These are phyloP conservation scores for Onychomys arenicola DNA, from an alignment of 2,797 vertebrate species.

Conservation along the genomic window DNA sequence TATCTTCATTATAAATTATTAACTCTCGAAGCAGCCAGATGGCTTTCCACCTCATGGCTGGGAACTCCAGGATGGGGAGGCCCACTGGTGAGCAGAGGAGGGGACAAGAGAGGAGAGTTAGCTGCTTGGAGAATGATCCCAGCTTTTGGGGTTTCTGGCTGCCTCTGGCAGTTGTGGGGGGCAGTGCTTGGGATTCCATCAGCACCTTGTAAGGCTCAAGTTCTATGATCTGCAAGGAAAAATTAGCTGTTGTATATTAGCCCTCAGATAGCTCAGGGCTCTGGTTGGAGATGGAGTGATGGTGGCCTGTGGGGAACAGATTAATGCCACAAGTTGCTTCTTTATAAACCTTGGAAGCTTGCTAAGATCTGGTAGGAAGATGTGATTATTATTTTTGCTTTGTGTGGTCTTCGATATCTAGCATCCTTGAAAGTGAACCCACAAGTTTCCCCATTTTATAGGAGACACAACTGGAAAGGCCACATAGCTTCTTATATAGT, in stretches of 20 bases:
- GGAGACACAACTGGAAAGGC: not conserved
- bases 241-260: not conserved
- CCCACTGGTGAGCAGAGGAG: conserved; percentile 24
- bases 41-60: conserved; percentile 72
- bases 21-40: conserved; percentile 83
- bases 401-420: not conserved
- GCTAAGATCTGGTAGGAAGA: not conserved
- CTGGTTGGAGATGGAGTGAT: not conserved
- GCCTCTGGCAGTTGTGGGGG: not conserved
- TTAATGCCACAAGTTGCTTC: not conserved
- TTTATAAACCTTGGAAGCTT: not conserved
- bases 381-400: not conserved
- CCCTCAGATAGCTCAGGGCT: not conserved
- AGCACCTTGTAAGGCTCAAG: not conserved
- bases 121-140: not conserved
- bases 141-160: not conserved
- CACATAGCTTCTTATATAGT: not conserved
- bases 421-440: not conserved
- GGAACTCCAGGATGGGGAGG: conserved; percentile 66
- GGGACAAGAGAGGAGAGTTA: not conserved
- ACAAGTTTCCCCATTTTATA: not conserved
- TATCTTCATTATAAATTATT: conserved; percentile 86
- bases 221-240: not conserved
- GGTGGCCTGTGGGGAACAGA: not conserved
- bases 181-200: no score